Evolutionary conservation across 2,797 vertebrate species (phyloP).

Genomic region (Sebastiscus albofasciatus): DNA sequence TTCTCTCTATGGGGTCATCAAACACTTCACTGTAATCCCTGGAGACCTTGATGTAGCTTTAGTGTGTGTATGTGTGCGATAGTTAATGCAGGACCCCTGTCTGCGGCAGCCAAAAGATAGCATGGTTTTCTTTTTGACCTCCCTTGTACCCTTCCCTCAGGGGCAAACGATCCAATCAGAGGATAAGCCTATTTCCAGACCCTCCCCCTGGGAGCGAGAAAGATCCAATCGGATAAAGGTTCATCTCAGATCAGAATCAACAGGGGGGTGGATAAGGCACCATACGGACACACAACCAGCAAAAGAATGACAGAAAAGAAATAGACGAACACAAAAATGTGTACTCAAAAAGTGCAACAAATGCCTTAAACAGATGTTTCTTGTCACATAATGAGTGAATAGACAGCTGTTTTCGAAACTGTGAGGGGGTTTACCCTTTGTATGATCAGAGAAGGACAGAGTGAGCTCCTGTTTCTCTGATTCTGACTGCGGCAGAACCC

Average conservation of each 20-base stretch:
- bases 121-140: slow-evolving; percentile 73
- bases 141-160: slow-evolving; percentile 75
- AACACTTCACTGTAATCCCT: slow-evolving; percentile 53
- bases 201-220: slow-evolving; percentile 68
- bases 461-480: slow-evolving; percentile 15
- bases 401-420: not conserved
- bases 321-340: slow-evolving; percentile 14
- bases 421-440: not conserved
- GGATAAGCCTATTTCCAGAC: slow-evolving; percentile 79
- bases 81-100: slow-evolving; percentile 47
- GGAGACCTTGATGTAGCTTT: slow-evolving; percentile 54
- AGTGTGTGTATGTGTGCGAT: slow-evolving; percentile 30
- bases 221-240: slow-evolving; percentile 79
- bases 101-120: slow-evolving; percentile 56
- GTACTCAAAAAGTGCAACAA: not conserved
- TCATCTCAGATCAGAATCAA: slow-evolving; percentile 78
- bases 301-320: slow-evolving; percentile 29
- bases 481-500: slow-evolving; percentile 28
- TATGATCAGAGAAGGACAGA: slow-evolving; percentile 14
- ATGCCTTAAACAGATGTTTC: not conserved
- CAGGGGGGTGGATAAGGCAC: slow-evolving; percentile 59
- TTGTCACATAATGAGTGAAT: slow-evolving; percentile 27
- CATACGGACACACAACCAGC: slow-evolving; percentile 49
- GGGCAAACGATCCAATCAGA: slow-evolving; percentile 79
- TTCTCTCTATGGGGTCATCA: slow-evolving; percentile 48